Base-by-base conservation (phyloP, 1,140 invertebrate genomes). In the Lepeophtheirus salmonis region DNA sequence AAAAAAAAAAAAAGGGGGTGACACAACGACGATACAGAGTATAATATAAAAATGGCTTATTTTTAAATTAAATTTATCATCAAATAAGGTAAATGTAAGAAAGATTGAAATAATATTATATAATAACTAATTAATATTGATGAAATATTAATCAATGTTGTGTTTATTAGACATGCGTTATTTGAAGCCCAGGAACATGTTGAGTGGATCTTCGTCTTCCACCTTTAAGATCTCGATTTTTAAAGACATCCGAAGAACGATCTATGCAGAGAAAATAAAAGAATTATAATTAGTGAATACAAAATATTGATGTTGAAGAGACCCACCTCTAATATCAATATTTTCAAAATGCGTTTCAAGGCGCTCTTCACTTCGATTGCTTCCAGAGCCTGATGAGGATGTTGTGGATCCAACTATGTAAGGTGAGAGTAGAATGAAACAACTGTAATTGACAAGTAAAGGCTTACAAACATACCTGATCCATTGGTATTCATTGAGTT, bases 401-500 rank as follows among this genome's bases (percentile, higher is more conserved):
- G 30, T 41, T n/a, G 30, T 41, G 30, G 30, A 41, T 10, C 30
- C 30, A 41, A 41, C 30, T 41, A 41, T 6, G n/a, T 41, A 41
- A 41, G n/a, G n/a, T n/a, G n/a, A 10, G 30, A 41, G n/a, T 10
- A 41, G n/a, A n/a, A 41, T 41, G 30, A 41, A 10, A 41, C n/a
- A n/a, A 41, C n/a, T 41, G 6, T 41, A 41, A 41, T n/a, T n/a
- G n/a, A n/a, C n/a, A n/a, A n/a, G n/a, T n/a, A n/a, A 41, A 41
- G 10, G n/a, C 30, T 12, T 41, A 41, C 10, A 41, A n/a, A 41
- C 10, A 12, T 52, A 52, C 50, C 50, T 22, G 50, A 52, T 12
- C n/a, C 50, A 52, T 52, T 52, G 12, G 50, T 52, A 12, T 52
- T 52, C 50, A 52, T 52, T 4, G 50, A 52, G 21, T 52, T 52